Evolutionary conservation across 2,113 vertebrate genomes (phyloP), one percentile per base, ranked within the genome.

Genomic region (Merops nubicus): DNA sequence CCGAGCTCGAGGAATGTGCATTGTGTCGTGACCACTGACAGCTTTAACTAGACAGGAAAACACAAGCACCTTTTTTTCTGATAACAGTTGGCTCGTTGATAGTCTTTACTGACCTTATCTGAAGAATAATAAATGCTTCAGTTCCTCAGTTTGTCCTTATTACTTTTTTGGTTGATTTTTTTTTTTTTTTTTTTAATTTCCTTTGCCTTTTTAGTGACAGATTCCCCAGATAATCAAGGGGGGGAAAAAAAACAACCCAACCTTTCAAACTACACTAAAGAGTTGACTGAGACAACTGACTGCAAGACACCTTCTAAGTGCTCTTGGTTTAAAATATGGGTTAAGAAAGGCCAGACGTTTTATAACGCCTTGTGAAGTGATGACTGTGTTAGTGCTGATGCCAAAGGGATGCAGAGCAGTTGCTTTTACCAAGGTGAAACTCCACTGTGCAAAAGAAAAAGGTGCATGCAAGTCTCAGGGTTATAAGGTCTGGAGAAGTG

Each of bases 21-120:
- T 86, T 91, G 85, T 95, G 89, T 94, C 68, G 40, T 17, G n/a
- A 63, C 63, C 69, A 81, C 64, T 94, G 95, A 83, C 91, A 97
- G 74, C 54, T 94, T 97, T 93, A 92, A 80, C 59, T 17, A 93
- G 86, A 69, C 95, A 95, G 94, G 72, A 96, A 94, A 95, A 87
- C 0, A 1, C 74, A 83, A 94, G 60, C 89, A 96, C 88, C 67
- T 93, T 88, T 79, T 79, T 56, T 64, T 79, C 28, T 82, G 91
- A 88, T 92, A 94, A 70, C 47, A 92, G 26, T 67, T 34, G 26
- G 40, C 76, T 43, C 68, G 62, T 77, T 90, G 72, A 76, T 89
- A 92, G 48, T 91, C 63, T 73, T 73, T 80, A 54, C 81, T 11
- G 38, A 84, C 74, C 70, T 94, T 96, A 96, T 97, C 95, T 88